phyloP scores from a whole-genome alignment of 2,113 vertebrate species.

The Ursus arctos region DNA sequence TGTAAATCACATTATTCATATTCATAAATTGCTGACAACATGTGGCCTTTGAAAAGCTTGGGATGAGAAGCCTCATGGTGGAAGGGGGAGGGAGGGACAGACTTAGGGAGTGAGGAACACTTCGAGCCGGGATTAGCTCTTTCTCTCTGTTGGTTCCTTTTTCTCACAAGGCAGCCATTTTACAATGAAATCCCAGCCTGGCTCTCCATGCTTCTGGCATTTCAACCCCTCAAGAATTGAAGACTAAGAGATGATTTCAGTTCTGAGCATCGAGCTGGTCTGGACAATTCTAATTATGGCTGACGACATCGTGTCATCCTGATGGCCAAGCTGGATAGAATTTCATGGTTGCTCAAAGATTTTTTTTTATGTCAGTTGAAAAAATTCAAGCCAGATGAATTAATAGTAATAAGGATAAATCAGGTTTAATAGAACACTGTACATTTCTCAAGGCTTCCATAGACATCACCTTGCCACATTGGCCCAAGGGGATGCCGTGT shows the following conservation, averaged over 20 bases:
- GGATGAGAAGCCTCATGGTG: conserved; percentile 1
- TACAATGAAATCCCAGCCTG: neutral
- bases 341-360: neutral
- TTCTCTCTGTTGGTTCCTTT: neutral
- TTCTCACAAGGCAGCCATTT: neutral
- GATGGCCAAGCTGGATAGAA: neutral
- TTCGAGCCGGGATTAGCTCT: neutral
- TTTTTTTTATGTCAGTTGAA: neutral
- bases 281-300: neutral
- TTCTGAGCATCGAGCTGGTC: neutral
- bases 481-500: rapidly evolving
- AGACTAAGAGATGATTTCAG: neutral
- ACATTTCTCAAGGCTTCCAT: neutral
- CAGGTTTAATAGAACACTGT: neutral
- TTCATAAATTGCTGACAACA: conserved; percentile 68
- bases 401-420: neutral
- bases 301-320: neutral
- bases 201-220: neutral
- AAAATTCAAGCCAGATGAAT: neutral
- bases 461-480: neutral
- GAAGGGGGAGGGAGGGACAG: neutral
- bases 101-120: neutral
- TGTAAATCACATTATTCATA: conserved; percentile 77
- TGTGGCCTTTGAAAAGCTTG: conserved; percentile 60
- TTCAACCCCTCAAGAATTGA: neutral